These are phyloP conservation scores for Actias luna DNA, from an alignment of 2,888 invertebrate genomes.

Conservation along the genomic window DNA sequence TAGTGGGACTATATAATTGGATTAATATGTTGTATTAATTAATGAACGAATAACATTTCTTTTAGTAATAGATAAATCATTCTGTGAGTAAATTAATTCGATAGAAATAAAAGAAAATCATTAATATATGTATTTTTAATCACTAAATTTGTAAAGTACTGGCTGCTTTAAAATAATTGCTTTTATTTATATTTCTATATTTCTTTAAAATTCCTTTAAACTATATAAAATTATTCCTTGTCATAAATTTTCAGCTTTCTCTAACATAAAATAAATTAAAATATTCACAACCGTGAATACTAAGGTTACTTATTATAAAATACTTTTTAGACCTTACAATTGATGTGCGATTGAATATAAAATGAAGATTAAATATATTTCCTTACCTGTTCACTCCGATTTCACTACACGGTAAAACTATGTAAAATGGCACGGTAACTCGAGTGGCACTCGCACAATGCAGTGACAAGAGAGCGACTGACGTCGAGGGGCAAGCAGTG, in stretches of 20 bases:
- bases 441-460: constrained; percentile 29
- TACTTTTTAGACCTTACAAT: not conserved
- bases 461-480: constrained; percentile 42
- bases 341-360: not conserved
- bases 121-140: no score
- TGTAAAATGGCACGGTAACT: constrained; percentile 18
- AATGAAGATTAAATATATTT: not conserved
- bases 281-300: not conserved
- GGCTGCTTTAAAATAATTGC: no score
- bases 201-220: no score
- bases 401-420: constrained; percentile 19
- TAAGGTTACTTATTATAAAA: not conserved
- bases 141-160: no score
- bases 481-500: constrained; percentile 43
- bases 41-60: not conserved
- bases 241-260: not conserved
- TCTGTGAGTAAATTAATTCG: no score
- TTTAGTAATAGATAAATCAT: not conserved
- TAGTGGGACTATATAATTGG: not conserved
- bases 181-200: no score
- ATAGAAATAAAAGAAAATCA: no score
- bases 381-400: constrained; percentile 12
- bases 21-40: not conserved
- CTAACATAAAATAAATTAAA: not conserved
- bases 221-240: no score